Evolutionary conservation across 2,797 vertebrate genomes (phyloP), one percentile per base, ranked within the genome.

Genomic region (Botia almorhae): DNA sequence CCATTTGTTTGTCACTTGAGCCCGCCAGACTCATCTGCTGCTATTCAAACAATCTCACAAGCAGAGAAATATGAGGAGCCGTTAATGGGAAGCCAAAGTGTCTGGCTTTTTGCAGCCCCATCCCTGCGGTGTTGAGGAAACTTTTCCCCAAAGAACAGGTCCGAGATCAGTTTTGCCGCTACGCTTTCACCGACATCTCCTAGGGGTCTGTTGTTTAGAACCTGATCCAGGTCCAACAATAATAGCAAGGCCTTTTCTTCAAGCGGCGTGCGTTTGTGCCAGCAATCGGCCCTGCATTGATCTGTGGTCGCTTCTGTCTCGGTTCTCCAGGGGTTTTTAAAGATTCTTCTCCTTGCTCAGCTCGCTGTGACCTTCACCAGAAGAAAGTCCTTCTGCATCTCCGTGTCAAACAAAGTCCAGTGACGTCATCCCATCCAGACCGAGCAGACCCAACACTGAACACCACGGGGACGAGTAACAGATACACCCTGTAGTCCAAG

Each of bases 341-440:
- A 86, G 74, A 80, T 85, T 89, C 82, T 81, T 69, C 85, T 81
- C 88, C 90, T 84, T 87, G 87, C 86, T 81, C 71, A 72, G 36
- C 46, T 84, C 88, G 86, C 85, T 86, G 89, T 92, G 93, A 94
- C 94, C 93, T 94, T 93, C 90, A 90, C 88, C 90, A 83, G 89
- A 83, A 85, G 51, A 78, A 82, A 85, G 81, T 86, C 83, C 85
- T 88, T 67, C 82, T 78, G 21, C 7, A 81, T 84, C 81, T 78
- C 36, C 86, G 82, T 74, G 74, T 83, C 58, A 81, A 82, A 89
- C 85, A 89, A 87, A 64, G 85, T 86, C 85, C 79, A 77, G 82
- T 93, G 92, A 89, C 92, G 87, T 93, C 91, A 92, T 89, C 89
- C 82, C 51, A 67, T 82, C 80, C 80, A 85, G 60, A 82, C 86